A percentile compares a stretch with the other conserved stretches of the same genome.
Evolutionary conservation across 2,797 vertebrate species (phyloP).

Genomic region (Ctenosaura bakeri): DNA sequence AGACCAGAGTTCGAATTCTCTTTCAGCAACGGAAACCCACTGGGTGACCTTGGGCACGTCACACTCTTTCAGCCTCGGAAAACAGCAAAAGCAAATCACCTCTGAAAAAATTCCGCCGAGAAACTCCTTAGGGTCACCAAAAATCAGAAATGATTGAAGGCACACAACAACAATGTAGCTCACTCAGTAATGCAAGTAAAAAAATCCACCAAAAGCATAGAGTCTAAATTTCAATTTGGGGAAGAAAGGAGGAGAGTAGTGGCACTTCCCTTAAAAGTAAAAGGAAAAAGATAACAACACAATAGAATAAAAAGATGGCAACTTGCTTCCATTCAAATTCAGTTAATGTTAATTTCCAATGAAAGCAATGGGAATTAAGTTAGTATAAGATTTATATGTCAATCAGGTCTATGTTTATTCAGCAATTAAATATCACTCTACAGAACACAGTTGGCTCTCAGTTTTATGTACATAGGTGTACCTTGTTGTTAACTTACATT

Average conservation of each 20-base stretch:
- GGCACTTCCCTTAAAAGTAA: background rate
- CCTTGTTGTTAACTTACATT: background rate
- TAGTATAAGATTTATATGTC: too few relatives aligned
- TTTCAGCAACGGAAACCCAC: too few relatives aligned
- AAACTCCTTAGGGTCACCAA: too few relatives aligned
- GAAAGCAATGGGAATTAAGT: background rate
- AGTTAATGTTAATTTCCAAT: background rate
- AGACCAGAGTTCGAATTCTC: too few relatives aligned
- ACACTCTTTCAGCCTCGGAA: too few relatives aligned
- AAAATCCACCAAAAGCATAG: background rate
- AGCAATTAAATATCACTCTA: background rate
- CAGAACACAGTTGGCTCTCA: background rate
- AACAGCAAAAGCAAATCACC: too few relatives aligned
- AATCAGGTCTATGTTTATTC: background rate
- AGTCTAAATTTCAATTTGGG: background rate
- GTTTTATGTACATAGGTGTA: background rate
- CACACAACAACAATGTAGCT: too few relatives aligned
- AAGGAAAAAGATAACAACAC: background rate
- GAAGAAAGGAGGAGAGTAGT: too few relatives aligned
- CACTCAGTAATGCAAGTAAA: background rate
- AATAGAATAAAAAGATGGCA: background rate
- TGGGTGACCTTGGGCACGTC: too few relatives aligned
- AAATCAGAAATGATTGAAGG: too few relatives aligned
- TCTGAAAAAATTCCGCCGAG: too few relatives aligned
- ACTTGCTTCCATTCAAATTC: background rate